Percentiles rank a stretch among this genome's conserved stretches.
Conservation (phyloP, 2,797 vertebrate genomes). For the Tragopan temminckii region DNA sequence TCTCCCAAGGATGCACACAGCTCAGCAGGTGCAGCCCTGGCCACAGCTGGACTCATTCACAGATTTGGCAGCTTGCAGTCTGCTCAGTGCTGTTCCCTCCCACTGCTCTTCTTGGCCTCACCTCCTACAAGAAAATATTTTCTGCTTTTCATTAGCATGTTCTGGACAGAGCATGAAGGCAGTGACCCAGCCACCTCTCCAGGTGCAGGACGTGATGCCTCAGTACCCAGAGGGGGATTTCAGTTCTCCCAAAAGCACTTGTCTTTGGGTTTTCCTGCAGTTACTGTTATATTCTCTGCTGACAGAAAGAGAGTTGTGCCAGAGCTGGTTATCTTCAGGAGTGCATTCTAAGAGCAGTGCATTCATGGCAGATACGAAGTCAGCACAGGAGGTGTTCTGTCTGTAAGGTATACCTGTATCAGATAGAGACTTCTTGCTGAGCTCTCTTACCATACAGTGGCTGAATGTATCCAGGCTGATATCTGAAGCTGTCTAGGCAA, state of each 20-base stretch:
- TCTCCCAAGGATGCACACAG: neutral
- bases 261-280: fast-evolving
- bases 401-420: fast-evolving
- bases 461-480: fast-evolving
- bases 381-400: neutral
- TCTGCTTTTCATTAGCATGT: fast-evolving
- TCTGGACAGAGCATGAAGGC: neutral
- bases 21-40: slow-evolving; percentile 46
- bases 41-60: slow-evolving; percentile 22
- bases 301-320: neutral
- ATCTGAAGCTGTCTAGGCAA: fast-evolving
- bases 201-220: neutral
- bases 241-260: fast-evolving
- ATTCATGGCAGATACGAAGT: fast-evolving
- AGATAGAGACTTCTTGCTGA: neutral
- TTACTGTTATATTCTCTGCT: fast-evolving
- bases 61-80: neutral
- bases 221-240: neutral
- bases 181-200: fast-evolving
- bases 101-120: neutral
- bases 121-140: neutral
- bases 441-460: neutral
- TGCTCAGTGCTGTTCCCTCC: neutral
- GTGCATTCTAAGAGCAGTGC: fast-evolving
- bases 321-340: neutral